These are phyloP conservation scores for Planiliza haematocheilus DNA, from an alignment of 2,113 vertebrate genomes.

Conservation along the genomic window DNA sequence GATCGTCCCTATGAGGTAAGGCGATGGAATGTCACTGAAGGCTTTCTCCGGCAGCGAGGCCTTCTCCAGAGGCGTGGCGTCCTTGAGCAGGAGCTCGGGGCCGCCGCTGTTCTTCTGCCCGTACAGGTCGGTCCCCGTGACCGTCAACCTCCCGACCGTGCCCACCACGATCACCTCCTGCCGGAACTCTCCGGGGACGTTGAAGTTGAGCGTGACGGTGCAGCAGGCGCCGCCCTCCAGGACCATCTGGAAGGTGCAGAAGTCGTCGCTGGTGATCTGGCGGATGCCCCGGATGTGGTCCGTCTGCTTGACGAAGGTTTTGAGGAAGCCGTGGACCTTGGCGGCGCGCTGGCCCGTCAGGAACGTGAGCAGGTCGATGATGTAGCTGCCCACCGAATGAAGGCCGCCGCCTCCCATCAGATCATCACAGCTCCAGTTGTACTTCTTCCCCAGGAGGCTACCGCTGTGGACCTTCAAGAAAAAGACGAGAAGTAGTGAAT, in stretches of 20 bases:
- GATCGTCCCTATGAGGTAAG: conserved; percentile 95
- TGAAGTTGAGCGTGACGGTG: conserved; percentile 98
- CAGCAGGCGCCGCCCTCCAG: conserved; percentile 95
- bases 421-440: conserved; percentile 99
- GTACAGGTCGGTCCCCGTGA: conserved; percentile 91
- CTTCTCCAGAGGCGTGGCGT: conserved; percentile 90
- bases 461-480: conserved; percentile 91
- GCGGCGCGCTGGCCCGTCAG: conserved; percentile 93
- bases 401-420: conserved; percentile 97
- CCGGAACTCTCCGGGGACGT: conserved; percentile 94
- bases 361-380: conserved; percentile 97
- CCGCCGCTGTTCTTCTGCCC: conserved; percentile 92
- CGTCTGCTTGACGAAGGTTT: conserved; percentile 98
- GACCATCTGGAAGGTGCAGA: conserved; percentile 99
- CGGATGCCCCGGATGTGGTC: conserved; percentile 97
- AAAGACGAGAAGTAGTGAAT: conserved; percentile 20
- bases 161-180: conserved; percentile 96
- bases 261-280: conserved; percentile 99
- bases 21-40: conserved; percentile 95
- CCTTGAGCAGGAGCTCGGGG: conserved; percentile 92
- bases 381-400: conserved; percentile 98
- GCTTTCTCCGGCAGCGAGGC: conserved; percentile 94
- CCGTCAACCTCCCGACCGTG: conserved; percentile 88
- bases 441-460: conserved; percentile 96
- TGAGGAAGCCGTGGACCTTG: conserved; percentile 96